These are phyloP conservation scores for Paralinhomoeus sp. DNA, from an alignment of 2,888 invertebrate species.

Conservation along the genomic window DNA sequence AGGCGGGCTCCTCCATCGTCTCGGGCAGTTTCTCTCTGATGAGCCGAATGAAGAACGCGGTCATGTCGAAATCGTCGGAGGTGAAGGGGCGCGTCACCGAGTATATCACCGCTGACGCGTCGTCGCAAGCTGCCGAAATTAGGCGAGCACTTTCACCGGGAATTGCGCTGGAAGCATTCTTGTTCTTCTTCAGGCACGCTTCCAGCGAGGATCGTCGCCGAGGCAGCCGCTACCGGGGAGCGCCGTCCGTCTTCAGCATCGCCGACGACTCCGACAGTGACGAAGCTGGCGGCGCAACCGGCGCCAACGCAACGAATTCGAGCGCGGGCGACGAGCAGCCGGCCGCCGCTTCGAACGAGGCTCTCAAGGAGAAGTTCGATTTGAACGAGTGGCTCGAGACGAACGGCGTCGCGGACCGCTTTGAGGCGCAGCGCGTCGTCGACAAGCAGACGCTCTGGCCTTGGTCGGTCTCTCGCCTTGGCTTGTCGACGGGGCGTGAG, in stretches of 20 bases:
- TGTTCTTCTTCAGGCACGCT: constrained; percentile 37
- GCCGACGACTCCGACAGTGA: constrained; percentile 33
- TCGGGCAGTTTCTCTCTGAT: too few relatives aligned
- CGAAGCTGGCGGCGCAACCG: too few relatives aligned
- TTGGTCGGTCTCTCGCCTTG: too few relatives aligned
- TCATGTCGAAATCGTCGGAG: too few relatives aligned
- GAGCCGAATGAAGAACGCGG: too few relatives aligned
- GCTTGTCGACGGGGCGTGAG: too few relatives aligned
- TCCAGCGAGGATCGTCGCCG: constrained; percentile 57
- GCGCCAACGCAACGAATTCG: background rate
- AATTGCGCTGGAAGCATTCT: too few relatives aligned
- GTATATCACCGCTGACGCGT: too few relatives aligned
- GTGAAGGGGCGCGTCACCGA: too few relatives aligned
- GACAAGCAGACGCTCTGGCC: background rate
- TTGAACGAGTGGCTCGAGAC: background rate
- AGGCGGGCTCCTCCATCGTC: too few relatives aligned
- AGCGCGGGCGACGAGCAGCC: background rate
- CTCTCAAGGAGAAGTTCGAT: background rate
- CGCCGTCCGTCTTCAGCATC: constrained; percentile 75
- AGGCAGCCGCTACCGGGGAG: constrained; percentile 55
- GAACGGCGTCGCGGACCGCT: background rate
- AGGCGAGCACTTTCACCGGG: too few relatives aligned
- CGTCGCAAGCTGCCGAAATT: too few relatives aligned
- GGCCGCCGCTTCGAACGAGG: background rate
- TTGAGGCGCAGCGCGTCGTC: background rate